These are phyloP conservation scores for Copidosoma floridanum DNA, from an alignment of 1,140 invertebrate species.

Conservation along the genomic window DNA sequence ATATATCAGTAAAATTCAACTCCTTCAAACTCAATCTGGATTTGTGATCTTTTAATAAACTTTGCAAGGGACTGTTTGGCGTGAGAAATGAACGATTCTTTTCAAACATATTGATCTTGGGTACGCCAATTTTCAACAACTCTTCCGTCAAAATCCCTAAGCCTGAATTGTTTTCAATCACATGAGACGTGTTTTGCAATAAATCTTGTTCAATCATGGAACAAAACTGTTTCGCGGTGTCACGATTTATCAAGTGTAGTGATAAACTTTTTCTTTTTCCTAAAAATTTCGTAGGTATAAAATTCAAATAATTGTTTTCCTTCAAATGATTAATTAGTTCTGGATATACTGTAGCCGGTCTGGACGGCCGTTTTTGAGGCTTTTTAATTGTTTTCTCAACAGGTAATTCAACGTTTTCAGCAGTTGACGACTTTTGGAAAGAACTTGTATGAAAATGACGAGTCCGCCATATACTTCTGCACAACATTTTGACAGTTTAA, in stretches of 20 bases:
- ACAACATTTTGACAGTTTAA: no score
- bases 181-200: constrained; percentile 14
- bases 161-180: constrained; percentile 43
- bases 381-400: no score
- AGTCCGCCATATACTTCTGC: no score
- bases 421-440: no score
- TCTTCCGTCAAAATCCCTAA: constrained; percentile 39
- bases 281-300: no score
- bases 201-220: constrained; percentile 35
- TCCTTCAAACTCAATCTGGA: constrained; percentile 13
- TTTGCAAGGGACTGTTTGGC: neutral
- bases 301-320: no score
- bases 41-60: constrained; percentile 21
- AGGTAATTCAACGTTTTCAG: no score
- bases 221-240: constrained; percentile 25
- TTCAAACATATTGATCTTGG: constrained; percentile 36
- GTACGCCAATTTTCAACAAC: constrained; percentile 37
- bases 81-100: neutral
- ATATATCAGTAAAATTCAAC: constrained; percentile 25
- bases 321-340: no score
- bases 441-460: no score
- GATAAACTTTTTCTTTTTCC: no score
- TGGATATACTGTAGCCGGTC: no score
- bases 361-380: no score
- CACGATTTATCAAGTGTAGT: constrained; percentile 28